Conservation (phyloP, 2,888 invertebrate species). For the Bibio marci region DNA sequence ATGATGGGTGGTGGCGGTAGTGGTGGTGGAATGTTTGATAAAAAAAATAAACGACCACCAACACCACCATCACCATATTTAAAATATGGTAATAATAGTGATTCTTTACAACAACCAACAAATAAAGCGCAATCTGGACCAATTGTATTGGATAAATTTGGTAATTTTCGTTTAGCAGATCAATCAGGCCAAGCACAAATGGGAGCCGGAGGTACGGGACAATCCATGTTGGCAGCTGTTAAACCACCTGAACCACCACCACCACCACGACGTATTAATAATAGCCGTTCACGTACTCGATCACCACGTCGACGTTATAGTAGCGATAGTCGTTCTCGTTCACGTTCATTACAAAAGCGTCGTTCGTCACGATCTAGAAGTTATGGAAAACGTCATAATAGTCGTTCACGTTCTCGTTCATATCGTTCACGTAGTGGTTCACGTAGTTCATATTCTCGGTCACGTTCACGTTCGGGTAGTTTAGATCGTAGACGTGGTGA, state of each 20-base stretch:
- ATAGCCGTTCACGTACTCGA: conserved; percentile 31
- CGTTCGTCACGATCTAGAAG: conserved; percentile 8
- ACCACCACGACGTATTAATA: conserved; percentile 29
- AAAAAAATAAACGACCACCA: conserved; percentile 1
- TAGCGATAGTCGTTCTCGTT: conserved; percentile 13
- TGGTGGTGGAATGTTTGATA: background rate
- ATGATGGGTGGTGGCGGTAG: background rate
- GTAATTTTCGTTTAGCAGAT: conserved; percentile 16
- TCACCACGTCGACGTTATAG: conserved; percentile 3
- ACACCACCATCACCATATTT: conserved; percentile 5
- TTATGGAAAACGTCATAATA: background rate
- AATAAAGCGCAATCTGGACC: conserved; percentile 25
- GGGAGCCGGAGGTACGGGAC: no score
- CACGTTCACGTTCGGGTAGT: conserved; percentile 13
- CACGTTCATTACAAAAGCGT: conserved; percentile 20
- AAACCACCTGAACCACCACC: conserved; percentile 22
- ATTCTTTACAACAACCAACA: conserved; percentile 18
- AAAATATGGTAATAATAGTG: conserved; percentile 13
- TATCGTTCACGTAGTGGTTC: conserved; percentile 13
- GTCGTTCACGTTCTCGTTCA: conserved; percentile 10
- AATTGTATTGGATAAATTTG: conserved; percentile 56
- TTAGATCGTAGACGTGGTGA: conserved; percentile 7
- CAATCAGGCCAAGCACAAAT: no score
- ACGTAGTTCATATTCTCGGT: conserved; percentile 21
- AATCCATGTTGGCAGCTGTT: no score